phyloP scores from a whole-genome alignment of 2,797 vertebrate genomes.

The Microctenopoma stevenorrisi region DNA sequence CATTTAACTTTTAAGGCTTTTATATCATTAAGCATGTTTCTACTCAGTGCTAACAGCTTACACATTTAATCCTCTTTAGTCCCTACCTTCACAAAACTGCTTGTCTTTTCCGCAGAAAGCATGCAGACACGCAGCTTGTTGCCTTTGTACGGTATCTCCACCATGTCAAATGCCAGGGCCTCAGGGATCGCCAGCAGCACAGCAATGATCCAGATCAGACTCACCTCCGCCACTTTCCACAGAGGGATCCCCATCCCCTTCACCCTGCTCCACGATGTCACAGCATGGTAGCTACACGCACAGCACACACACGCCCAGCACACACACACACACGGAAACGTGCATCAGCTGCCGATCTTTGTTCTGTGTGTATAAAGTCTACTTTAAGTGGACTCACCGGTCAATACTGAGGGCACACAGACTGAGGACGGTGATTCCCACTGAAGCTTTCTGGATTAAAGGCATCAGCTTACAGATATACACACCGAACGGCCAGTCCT shows the following conservation, averaged over 20 bases:
- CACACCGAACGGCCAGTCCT: conserved; percentile 90
- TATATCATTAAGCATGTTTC: no score
- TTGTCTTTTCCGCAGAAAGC: conserved; percentile 83
- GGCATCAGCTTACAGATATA: conserved; percentile 89
- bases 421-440: conserved; percentile 92
- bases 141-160: conserved; percentile 86
- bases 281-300: conserved; percentile 86
- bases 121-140: conserved; percentile 86
- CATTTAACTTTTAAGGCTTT: no score
- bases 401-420: conserved; percentile 91
- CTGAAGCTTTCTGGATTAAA: conserved; percentile 91
- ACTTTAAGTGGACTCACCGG: conserved; percentile 78
- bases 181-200: conserved; percentile 88
- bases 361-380: neutral
- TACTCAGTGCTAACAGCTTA: neutral
- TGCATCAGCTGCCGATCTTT: neutral
- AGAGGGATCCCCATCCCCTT: conserved; percentile 91
- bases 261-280: conserved; percentile 91
- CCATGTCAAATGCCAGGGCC: conserved; percentile 88
- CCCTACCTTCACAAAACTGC: conserved; percentile 85
- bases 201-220: conserved; percentile 87
- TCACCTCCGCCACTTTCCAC: conserved; percentile 89
- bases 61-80: neutral
- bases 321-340: neutral
- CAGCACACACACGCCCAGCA: no score